Conservation (phyloP, 2,888 invertebrate genomes). For the Drymonia ruficornis region DNA sequence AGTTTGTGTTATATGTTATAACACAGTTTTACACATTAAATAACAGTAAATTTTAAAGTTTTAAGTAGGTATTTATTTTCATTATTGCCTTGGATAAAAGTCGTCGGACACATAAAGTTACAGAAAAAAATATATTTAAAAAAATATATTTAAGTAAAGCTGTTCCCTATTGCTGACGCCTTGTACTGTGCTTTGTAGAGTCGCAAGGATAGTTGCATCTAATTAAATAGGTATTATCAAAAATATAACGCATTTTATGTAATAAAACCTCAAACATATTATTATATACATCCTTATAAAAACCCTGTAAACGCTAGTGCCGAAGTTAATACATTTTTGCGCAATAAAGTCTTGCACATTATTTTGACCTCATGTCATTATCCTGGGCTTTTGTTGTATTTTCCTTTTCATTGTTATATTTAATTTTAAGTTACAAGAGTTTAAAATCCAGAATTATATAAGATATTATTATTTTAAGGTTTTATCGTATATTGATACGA, state of each 20-base stretch:
- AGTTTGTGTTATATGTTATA: background rate
- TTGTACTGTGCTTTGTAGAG: conserved; percentile 20
- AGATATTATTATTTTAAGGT: conserved; percentile 75
- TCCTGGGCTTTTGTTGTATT: conserved; percentile 46
- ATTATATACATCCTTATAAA: conserved; percentile 5
- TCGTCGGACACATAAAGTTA: too few relatives aligned
- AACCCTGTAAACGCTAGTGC: too few relatives aligned
- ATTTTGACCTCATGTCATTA: background rate
- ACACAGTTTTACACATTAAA: background rate
- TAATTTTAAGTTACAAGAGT: conserved; percentile 75
- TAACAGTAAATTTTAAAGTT: conserved; percentile 13
- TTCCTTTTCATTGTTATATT: conserved; percentile 68
- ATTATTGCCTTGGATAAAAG: background rate
- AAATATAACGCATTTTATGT: background rate
- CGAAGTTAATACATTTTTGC: background rate
- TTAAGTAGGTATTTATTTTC: conserved; percentile 37
- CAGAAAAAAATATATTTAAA: too few relatives aligned
- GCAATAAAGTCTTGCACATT: background rate
- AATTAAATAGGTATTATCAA: background rate
- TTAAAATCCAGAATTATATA: conserved; percentile 76
- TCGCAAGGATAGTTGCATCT: conserved; percentile 1
- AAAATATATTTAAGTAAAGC: conserved; percentile 8
- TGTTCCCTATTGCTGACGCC: conserved; percentile 16
- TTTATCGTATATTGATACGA: conserved; percentile 57
- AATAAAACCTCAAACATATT: background rate